These are phyloP conservation scores for Eristalis intricaria DNA, from an alignment of 2,888 invertebrate species.

Conservation along the genomic window DNA sequence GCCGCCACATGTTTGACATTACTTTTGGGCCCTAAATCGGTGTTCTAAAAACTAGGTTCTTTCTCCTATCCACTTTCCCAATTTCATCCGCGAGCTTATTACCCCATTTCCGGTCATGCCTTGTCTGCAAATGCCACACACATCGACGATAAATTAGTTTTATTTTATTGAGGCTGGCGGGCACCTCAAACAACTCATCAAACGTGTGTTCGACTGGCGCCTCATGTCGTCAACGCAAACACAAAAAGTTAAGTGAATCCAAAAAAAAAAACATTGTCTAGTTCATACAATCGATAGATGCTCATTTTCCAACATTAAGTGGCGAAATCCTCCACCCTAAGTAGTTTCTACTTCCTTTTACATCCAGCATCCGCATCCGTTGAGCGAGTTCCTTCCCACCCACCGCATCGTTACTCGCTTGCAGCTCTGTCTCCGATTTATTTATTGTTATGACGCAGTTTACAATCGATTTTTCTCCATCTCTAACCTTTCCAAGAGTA, in stretches of 20 bases:
- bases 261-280: not conserved
- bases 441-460: constrained; percentile 13
- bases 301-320: not conserved
- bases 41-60: too few species aligned
- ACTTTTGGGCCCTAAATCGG: too few species aligned
- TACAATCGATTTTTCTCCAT: constrained; percentile 24
- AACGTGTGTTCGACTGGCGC: not conserved
- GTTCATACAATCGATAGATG: not conserved
- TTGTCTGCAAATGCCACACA: too few species aligned
- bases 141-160: not conserved
- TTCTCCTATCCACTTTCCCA: too few species aligned
- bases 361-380: not conserved
- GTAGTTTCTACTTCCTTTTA: not conserved
- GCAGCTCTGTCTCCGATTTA: not conserved
- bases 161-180: not conserved
- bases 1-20: too few species aligned
- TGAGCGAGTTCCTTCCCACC: not conserved
- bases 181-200: not conserved
- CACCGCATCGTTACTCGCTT: not conserved
- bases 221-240: not conserved
- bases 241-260: not conserved
- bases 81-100: too few species aligned
- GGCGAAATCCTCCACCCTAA: not conserved
- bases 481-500: not conserved
- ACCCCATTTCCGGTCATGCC: too few species aligned